phyloP scores from a whole-genome alignment of 2,113 vertebrate species.

The Pterophyllum scalare region DNA sequence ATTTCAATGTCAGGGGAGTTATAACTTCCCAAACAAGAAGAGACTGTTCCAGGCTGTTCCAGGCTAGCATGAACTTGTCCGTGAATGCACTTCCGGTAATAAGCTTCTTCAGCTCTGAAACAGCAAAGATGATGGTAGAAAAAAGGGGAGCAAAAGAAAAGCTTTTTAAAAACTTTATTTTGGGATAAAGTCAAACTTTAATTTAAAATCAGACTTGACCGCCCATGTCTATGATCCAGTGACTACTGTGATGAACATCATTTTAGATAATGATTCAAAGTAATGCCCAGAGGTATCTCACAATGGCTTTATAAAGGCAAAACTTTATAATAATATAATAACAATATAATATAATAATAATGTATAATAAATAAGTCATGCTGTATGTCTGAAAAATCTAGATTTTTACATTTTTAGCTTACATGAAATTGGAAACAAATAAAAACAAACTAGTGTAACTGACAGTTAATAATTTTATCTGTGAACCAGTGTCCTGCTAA shows the following conservation, averaged over 20 bases:
- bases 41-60: constrained; percentile 40
- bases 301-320: background rate
- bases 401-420: background rate
- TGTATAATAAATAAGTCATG: background rate
- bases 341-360: no score
- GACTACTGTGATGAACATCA: no score
- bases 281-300: background rate
- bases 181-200: no score
- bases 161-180: no score
- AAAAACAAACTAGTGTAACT: background rate
- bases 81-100: constrained; percentile 34
- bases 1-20: constrained; percentile 33
- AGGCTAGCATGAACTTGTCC: constrained; percentile 62
- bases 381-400: background rate
- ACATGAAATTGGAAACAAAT: no score
- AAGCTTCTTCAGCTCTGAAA: background rate
- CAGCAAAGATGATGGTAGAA: no score
- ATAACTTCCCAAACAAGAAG: constrained; percentile 25
- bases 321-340: no score
- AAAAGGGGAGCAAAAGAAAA: no score
- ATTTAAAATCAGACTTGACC: no score
- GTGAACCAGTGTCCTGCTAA: background rate
- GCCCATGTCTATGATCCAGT: no score
- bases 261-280: background rate
- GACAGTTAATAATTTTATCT: background rate